Evolutionary conservation across 2,113 vertebrate species (phyloP), one percentile per base, ranked within the genome.

Genomic region (Oxygymnocypris stewartii): DNA sequence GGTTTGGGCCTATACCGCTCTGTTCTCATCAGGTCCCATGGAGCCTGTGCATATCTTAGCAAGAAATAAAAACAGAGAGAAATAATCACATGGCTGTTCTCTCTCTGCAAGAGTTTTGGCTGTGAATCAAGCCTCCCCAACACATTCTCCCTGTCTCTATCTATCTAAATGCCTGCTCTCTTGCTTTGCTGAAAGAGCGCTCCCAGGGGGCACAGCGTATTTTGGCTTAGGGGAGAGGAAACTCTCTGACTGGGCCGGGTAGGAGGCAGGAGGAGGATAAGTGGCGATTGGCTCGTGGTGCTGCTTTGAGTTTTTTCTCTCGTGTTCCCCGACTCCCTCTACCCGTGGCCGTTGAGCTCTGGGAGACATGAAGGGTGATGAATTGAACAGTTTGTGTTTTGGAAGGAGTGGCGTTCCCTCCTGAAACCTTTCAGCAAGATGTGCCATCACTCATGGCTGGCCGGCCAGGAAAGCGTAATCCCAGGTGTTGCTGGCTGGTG

Each of bases 101-200:
- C 47, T 79, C 59, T 78, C 69, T 80, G 63, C 76, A 83, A 57
- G 42, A 69, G 63, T 57, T 42, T 73, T 88, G 77, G 83, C 65
- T 74, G 20, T 61, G 42, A 63, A 49, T 71, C 42, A 88, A 77
- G 25, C 57, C 44, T 67, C 9, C 63, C 44, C 35, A 57, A 74
- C 10, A n/a, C 40, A 44, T 82, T 59, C 67, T 63, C 23, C 37
- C 35, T 13, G 28, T 84, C 75, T 84, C 54, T 75, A 49, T 78
- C 61, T 42, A 49, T 77, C 28, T 84, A 84, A 83, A 79, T 25
- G 77, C n/a, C 63, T 47, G 40, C 51, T 78, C 59, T 44, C 14
- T 86, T 87, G 88, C 75, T 88, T 84, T 86, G 88, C 88, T 89
- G 84, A 85, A 81, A 67, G 37, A 49, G 25, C 35, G 57, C n/a